Evolutionary conservation across 2,797 vertebrate genomes (phyloP).

Genomic region (Enteromius thamalakanensis): DNA sequence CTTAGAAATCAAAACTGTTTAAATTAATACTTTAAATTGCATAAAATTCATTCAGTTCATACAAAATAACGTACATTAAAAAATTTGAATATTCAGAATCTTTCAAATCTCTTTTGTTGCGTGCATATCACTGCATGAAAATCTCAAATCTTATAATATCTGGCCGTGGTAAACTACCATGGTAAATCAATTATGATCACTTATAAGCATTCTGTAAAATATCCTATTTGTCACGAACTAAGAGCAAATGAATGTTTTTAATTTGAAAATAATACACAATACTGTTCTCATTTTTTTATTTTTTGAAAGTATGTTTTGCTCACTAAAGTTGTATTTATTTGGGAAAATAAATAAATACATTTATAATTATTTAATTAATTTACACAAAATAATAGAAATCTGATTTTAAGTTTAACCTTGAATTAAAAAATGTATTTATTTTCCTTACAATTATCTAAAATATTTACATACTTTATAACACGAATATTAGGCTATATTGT

Average conservation of each 20-base stretch:
- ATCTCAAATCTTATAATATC: neutral
- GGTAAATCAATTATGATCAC: neutral
- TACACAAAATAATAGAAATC: too few species aligned
- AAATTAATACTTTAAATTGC: neutral
- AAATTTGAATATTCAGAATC: neutral
- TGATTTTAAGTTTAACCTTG: too few species aligned
- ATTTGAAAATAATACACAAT: neutral
- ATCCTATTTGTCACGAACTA: too few species aligned
- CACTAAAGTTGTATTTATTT: neutral
- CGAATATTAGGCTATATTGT: neutral
- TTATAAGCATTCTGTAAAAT: too few species aligned
- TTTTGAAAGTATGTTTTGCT: neutral
- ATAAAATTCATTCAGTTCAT: neutral
- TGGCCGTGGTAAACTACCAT: neutral
- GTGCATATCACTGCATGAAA: neutral
- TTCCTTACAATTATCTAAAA: neutral
- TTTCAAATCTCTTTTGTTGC: neutral
- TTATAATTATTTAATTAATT: too few species aligned
- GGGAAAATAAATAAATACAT: neutral
- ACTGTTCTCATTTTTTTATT: neutral
- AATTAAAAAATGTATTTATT: too few species aligned
- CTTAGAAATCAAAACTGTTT: neutral
- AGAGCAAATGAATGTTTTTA: too few species aligned
- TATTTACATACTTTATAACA: neutral
- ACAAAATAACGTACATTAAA: neutral